These are phyloP conservation scores for Acrossocheilus wenchowensis DNA, from an alignment of 2,797 vertebrate genomes.

Conservation along the genomic window DNA sequence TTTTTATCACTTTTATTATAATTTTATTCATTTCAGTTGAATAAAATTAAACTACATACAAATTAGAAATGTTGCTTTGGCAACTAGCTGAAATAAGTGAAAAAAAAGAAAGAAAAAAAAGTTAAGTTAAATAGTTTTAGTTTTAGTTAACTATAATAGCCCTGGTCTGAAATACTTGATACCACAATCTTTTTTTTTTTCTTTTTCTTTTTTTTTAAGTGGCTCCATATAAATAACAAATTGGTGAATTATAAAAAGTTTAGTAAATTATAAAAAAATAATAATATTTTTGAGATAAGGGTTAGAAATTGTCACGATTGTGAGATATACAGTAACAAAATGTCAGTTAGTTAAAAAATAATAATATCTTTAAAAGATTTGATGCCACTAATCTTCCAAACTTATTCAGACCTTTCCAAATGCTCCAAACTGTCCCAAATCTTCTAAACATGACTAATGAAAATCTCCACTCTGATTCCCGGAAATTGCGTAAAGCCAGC, in stretches of 20 bases:
- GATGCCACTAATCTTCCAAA: background rate
- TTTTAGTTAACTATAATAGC: too few relatives aligned
- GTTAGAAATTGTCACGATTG: background rate
- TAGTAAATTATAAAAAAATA: background rate
- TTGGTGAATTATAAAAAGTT: background rate
- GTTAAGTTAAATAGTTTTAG: background rate
- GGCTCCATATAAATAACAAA: background rate
- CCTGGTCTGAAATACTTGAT: background rate
- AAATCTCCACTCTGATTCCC: background rate
- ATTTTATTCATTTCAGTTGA: background rate
- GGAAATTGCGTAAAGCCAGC: background rate
- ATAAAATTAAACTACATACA: background rate
- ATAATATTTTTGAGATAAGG: background rate
- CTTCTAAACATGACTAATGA: background rate
- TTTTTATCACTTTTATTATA: background rate
- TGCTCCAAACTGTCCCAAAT: background rate
- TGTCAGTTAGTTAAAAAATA: background rate
- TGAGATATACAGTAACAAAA: background rate
- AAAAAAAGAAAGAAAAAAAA: too few relatives aligned
- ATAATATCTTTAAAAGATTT: background rate
- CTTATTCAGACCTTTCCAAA: background rate
- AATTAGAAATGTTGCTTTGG: background rate
- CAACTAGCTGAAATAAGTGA: background rate
- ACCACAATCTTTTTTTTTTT: too few relatives aligned
- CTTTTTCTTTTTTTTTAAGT: background rate